A percentile compares a stretch with the other conserved stretches of the same genome.
Evolutionary conservation across 2,888 invertebrate genomes (phyloP).

Genomic region (Hoplodrina blanda): DNA sequence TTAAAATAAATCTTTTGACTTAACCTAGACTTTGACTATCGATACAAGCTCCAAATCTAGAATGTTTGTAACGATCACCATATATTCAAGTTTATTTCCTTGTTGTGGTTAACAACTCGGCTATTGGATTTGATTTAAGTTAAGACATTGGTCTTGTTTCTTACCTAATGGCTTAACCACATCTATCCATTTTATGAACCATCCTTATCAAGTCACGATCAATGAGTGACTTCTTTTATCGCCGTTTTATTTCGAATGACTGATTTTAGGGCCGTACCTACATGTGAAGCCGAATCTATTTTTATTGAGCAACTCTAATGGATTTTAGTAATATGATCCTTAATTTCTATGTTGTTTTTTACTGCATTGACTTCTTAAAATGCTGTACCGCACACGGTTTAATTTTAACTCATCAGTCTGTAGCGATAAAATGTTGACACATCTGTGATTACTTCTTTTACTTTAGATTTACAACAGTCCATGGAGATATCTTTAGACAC

Average conservation of each 20-base stretch:
- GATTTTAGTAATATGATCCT: slow-evolving; percentile 89
- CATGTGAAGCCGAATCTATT: slow-evolving; percentile 79
- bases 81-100: neutral
- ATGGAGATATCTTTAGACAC: neutral
- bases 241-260: slow-evolving; percentile 81
- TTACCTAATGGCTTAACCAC: slow-evolving; percentile 14
- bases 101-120: neutral
- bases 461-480: neutral
- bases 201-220: slow-evolving; percentile 66
- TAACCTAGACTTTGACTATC: neutral
- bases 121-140: neutral
- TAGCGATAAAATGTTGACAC: slow-evolving; percentile 71
- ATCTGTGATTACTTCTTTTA: slow-evolving; percentile 37
- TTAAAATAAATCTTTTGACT: neutral
- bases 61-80: neutral
- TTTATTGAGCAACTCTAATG: slow-evolving; percentile 88
- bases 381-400: slow-evolving; percentile 76
- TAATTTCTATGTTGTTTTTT: slow-evolving; percentile 84
- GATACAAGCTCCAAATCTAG: neutral
- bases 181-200: slow-evolving; percentile 35
- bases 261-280: slow-evolving; percentile 76
- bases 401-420: slow-evolving; percentile 72
- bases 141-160: slow-evolving; percentile 16
- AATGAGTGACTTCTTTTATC: slow-evolving; percentile 68
- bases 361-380: slow-evolving; percentile 75